A percentile compares a stretch with the other conserved stretches of the same genome.
These are phyloP conservation scores for Albula glossodonta DNA, from an alignment of 2,113 vertebrate species.

Conservation along the genomic window DNA sequence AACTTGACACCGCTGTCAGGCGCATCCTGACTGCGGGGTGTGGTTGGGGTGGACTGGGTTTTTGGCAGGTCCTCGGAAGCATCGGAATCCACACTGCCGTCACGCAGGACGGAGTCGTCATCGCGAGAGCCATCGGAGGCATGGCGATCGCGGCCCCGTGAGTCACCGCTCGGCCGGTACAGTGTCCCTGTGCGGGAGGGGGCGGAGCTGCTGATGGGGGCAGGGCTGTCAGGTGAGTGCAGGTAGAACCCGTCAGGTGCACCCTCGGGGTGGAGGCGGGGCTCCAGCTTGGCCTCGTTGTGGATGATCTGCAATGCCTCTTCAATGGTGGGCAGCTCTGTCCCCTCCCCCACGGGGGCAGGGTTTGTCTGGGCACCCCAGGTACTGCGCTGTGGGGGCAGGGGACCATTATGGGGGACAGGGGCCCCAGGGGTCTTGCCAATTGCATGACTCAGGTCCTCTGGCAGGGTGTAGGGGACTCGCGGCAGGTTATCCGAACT, in stretches of 20 bases:
- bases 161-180: conserved; percentile 55
- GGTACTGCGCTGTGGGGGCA: conserved; percentile 62
- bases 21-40: conserved; percentile 52
- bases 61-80: conserved; percentile 76
- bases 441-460: conserved; percentile 63
- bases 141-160: conserved; percentile 56
- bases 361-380: conserved; percentile 60
- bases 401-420: conserved; percentile 44
- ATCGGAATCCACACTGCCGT: conserved; percentile 80
- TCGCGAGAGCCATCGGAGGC: conserved; percentile 72
- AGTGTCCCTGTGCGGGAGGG: conserved; percentile 47
- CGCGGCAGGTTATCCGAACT: conserved; percentile 83
- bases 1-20: conserved; percentile 80
- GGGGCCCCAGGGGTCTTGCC: conserved; percentile 52
- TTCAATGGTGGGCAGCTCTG: conserved; percentile 87
- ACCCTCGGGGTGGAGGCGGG: conserved; percentile 84
- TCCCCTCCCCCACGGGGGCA: conserved; percentile 50
- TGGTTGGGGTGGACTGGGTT: conserved; percentile 63
- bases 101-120: conserved; percentile 78
- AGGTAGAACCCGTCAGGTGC: conserved; percentile 88
- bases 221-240: conserved; percentile 78
- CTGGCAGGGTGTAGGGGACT: conserved; percentile 61
- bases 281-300: conserved; percentile 80
- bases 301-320: conserved; percentile 92
- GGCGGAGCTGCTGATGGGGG: conserved; percentile 48